Base-by-base conservation (phyloP, 2,888 invertebrate genomes). In the Andrena marginata region DNA sequence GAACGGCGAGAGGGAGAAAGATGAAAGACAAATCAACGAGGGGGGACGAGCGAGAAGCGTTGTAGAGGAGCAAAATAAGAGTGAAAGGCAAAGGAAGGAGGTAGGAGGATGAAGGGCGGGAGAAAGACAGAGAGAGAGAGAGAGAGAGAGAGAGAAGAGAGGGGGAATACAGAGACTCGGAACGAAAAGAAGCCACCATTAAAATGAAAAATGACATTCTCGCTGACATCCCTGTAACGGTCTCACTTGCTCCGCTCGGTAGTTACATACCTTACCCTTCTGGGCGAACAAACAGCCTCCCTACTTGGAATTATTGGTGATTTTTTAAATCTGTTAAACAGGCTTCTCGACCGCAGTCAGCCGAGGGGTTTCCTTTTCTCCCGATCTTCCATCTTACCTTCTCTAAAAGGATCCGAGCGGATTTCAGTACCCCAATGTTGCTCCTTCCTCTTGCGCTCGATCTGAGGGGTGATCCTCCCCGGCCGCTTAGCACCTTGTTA, bases 181-280 rank as follows among this genome's bases (percentile, higher is more conserved):
- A 73, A 72, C 76, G 88, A 86, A 87, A 87, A 89, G 90, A 89
- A 87, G 90, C 89, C 82, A 93, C 93, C 93, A 94, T 94, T 94
- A 94, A 94, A 94, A 94, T 94, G 94, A 94, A 94, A 94, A 94
- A 94, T 94, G 93, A 94, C 92, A 91, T 91, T 91, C 91, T 77
- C 90, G 90, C 90, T 92, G 92, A 91, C 92, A 89, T 91, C 90
- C 89, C 88, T 86, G 86, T 86, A 85, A 79, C 85, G 84, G 74
- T 79, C 88, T 89, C 87, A 72, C 84, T 88, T 84, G 65, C 85
- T 78, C 85, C 74, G 77, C 84, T 87, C 88, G 87, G 87, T 90
- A 89, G 91, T 90, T 92, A 91, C 91, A 89, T 87, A 85, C 86
- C 85, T 88, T 82, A 85, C 85, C 90, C 88, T 89, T 87, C 85